These are phyloP conservation scores for Eurypyga helias DNA, from an alignment of 2,113 vertebrate genomes.

Conservation along the genomic window DNA sequence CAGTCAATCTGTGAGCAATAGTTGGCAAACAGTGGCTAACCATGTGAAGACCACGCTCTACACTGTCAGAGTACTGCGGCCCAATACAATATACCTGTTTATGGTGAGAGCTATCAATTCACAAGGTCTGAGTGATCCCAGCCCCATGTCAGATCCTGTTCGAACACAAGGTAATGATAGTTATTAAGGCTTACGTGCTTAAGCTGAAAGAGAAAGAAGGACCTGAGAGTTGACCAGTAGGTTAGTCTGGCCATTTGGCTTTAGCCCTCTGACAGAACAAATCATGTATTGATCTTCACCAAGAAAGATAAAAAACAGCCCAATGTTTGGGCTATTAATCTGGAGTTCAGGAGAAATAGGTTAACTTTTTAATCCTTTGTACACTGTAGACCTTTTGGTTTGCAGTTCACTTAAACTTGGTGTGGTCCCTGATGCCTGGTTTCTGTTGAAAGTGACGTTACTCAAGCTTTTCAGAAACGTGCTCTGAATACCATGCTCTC, in stretches of 20 bases:
- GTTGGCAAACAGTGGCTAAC: constrained; percentile 97
- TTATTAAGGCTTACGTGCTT: fast-evolving
- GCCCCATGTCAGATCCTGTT: constrained; percentile 95
- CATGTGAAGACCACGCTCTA: constrained; percentile 91
- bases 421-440: not conserved
- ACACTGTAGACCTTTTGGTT: not conserved
- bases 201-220: not conserved
- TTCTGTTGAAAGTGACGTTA: not conserved
- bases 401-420: not conserved
- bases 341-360: not conserved
- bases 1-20: constrained; percentile 98
- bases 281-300: not conserved
- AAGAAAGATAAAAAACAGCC: not conserved
- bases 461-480: not conserved
- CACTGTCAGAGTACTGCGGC: constrained; percentile 90
- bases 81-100: constrained; percentile 98
- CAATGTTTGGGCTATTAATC: not conserved
- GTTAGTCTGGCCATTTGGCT: not conserved
- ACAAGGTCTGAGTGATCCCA: constrained; percentile 97
- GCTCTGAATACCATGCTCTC: not conserved
- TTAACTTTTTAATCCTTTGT: not conserved
- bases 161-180: constrained; percentile 91
- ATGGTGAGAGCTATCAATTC: constrained; percentile 95
- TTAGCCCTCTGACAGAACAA: not conserved
- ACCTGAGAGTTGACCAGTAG: not conserved